A percentile compares a stretch with the other conserved stretches of the same genome.
Conservation (phyloP, 2,888 invertebrate species). For the Pyrrhia umbra region DNA sequence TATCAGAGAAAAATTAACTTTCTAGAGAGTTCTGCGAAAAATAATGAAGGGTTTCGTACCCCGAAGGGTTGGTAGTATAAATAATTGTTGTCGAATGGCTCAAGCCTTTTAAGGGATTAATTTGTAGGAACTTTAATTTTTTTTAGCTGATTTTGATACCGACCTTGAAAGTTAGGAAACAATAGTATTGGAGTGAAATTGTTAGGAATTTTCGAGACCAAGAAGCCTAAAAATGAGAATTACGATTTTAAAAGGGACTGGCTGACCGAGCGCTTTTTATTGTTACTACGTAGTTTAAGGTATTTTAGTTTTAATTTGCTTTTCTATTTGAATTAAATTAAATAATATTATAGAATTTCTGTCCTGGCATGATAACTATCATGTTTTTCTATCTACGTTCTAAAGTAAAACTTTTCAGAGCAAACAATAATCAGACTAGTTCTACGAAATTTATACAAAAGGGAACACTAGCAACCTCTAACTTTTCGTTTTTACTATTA, state of each 20-base stretch:
- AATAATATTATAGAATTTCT: neutral
- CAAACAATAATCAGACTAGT: constrained; percentile 20
- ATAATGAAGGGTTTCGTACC: constrained; percentile 63
- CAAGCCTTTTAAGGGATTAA: constrained; percentile 53
- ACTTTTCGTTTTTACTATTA: constrained; percentile 53
- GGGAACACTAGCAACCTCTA: constrained; percentile 18
- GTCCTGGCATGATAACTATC: neutral
- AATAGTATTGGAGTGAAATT: neutral
- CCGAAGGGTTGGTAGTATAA: constrained; percentile 48
- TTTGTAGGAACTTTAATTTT: constrained; percentile 41
- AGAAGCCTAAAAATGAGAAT: neutral
- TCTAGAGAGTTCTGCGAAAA: constrained; percentile 60
- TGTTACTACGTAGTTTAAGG: too few relatives aligned
- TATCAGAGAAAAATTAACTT: constrained; percentile 70
- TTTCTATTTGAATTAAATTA: too few relatives aligned
- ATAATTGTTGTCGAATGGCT: constrained; percentile 65
- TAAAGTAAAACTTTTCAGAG: constrained; percentile 34
- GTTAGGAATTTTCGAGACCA: neutral
- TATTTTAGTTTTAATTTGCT: neutral
- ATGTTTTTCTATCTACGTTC: constrained; percentile 12
- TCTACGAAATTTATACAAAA: constrained; percentile 48
- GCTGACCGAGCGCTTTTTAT: neutral
- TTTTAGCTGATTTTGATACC: constrained; percentile 14
- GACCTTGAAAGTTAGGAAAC: constrained; percentile 24
- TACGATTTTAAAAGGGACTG: neutral